phyloP scores from a whole-genome alignment of 1,140 invertebrate genomes.

The Gryon sp. region DNA sequence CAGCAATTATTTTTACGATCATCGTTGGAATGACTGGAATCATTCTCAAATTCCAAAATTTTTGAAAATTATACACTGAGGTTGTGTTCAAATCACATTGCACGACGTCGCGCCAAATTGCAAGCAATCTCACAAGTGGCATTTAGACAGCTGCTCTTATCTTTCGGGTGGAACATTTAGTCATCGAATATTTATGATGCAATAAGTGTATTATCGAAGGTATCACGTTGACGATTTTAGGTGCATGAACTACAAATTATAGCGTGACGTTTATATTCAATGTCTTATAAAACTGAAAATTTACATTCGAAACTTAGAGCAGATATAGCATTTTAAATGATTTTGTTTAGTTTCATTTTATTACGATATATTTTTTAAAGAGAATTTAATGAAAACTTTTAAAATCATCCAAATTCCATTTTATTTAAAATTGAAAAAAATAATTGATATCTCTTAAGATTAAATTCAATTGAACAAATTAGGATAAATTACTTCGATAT shows the following conservation, averaged over 20 bases:
- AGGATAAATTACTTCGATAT: too few relatives aligned
- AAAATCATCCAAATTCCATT: too few relatives aligned
- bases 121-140: slow-evolving; percentile 25
- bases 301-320: too few relatives aligned
- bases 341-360: too few relatives aligned
- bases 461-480: too few relatives aligned
- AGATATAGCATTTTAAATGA: too few relatives aligned
- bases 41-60: slow-evolving; percentile 32
- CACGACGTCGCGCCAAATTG: slow-evolving; percentile 30
- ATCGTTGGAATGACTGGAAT: slow-evolving; percentile 30
- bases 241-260: slow-evolving; percentile 16
- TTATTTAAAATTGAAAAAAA: too few relatives aligned
- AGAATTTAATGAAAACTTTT: too few relatives aligned
- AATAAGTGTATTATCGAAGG: slow-evolving; percentile 14
- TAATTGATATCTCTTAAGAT: too few relatives aligned
- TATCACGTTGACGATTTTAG: slow-evolving; percentile 18
- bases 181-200: slow-evolving; percentile 30
- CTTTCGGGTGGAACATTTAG: slow-evolving; percentile 16
- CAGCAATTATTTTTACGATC: slow-evolving; percentile 54
- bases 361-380: too few relatives aligned
- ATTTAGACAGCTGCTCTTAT: slow-evolving; percentile 34
- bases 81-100: slow-evolving; percentile 31
- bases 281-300: too few relatives aligned
- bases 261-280: too few relatives aligned
- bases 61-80: slow-evolving; percentile 41